Percentiles rank a stretch among this genome's conserved stretches.
Conservation (phyloP, 2,797 vertebrate genomes). For the Triplophysa bombifrons region DNA sequence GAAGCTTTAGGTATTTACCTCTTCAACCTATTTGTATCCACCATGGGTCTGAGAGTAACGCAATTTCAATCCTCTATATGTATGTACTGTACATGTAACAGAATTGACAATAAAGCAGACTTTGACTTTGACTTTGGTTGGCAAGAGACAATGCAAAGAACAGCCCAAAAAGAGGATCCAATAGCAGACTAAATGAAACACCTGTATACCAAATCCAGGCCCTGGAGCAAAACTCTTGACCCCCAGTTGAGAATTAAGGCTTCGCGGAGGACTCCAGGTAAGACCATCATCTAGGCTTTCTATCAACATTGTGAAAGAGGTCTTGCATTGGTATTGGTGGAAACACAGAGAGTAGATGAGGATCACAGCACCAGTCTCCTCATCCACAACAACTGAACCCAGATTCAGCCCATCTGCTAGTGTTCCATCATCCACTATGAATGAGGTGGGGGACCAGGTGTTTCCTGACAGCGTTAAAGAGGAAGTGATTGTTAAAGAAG, state of each 20-base stretch:
- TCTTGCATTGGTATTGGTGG: conserved; percentile 71
- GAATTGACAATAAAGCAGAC: too few relatives aligned
- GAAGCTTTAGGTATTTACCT: too few relatives aligned
- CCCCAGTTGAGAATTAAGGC: conserved; percentile 80
- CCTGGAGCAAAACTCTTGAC: conserved; percentile 80
- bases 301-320: conserved; percentile 83
- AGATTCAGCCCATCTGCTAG: conserved; percentile 81
- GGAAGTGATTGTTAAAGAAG: conserved; percentile 3
- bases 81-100: too few relatives aligned
- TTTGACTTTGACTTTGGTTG: too few relatives aligned
- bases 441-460: conserved; percentile 83
- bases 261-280: conserved; percentile 81
- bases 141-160: too few relatives aligned
- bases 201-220: conserved; percentile 88
- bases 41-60: too few relatives aligned
- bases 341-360: conserved; percentile 84
- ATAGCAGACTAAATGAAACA: conserved; percentile 47
- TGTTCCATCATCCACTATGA: conserved; percentile 80
- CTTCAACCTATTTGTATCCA: too few relatives aligned
- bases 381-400: conserved; percentile 83
- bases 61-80: too few relatives aligned
- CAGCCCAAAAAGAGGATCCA: background rate
- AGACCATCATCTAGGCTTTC: conserved; percentile 83
- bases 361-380: conserved; percentile 71
- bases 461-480: conserved; percentile 66